Conservation (phyloP, 2,113 vertebrate species). For the Grus americana region DNA sequence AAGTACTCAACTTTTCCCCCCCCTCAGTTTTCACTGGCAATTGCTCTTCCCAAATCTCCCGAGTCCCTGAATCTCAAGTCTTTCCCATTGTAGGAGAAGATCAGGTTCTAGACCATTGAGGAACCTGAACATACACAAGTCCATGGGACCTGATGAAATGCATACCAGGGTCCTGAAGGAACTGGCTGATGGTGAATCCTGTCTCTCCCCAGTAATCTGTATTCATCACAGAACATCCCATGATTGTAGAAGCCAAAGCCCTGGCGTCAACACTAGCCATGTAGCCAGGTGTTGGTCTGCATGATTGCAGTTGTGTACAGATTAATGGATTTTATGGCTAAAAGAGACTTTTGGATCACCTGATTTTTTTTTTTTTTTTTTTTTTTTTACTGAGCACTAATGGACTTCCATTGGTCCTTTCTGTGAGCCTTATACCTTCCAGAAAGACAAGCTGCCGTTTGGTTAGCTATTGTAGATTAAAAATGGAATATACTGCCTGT, state of each 20-base stretch:
- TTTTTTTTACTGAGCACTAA: not conserved
- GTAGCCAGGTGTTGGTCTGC: not conserved
- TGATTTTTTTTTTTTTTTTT: not conserved
- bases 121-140: not conserved
- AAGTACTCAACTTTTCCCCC: not conserved
- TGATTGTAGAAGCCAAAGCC: not conserved
- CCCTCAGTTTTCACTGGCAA: not conserved
- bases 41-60: not conserved
- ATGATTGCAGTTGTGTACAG: not conserved
- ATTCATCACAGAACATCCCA: not conserved
- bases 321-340: not conserved
- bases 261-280: not conserved
- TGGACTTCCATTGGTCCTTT: not conserved
- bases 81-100: not conserved
- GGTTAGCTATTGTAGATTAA: not conserved
- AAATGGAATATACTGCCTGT: not conserved
- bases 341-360: not conserved
- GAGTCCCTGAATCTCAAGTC: not conserved
- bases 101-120: not conserved
- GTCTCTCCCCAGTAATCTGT: not conserved
- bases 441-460: not conserved
- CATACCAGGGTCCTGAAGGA: not conserved
- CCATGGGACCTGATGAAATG: not conserved
- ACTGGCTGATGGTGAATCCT: not conserved
- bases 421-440: not conserved